These are phyloP conservation scores for Phenganax subtilis DNA, from an alignment of 92 coral and sea anemone genomes.

Conservation along the genomic window DNA sequence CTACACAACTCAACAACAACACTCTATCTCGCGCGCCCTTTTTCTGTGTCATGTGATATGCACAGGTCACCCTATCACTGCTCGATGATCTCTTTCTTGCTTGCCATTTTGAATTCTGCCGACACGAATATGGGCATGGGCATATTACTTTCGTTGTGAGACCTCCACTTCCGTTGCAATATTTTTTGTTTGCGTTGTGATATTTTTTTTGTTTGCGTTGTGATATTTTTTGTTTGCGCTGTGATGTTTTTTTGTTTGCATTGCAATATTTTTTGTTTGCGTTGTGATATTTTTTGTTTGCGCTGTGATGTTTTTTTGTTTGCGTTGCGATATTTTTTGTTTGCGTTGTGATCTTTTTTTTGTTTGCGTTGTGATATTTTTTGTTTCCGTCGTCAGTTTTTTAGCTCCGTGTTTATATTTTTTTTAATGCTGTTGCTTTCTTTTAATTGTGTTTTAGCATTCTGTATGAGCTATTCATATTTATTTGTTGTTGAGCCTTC, in stretches of 20 bases:
- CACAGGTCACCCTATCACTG: too few relatives aligned
- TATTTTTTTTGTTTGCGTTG: neutral
- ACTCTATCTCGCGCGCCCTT: too few relatives aligned
- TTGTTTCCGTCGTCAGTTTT: neutral
- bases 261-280: too few relatives aligned
- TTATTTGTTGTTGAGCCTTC: conserved; percentile 6
- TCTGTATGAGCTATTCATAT: neutral
- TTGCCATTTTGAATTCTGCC: neutral
- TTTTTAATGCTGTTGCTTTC: neutral
- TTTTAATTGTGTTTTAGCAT: neutral
- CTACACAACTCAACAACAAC: too few relatives aligned
- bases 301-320: too few relatives aligned
- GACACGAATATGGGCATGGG: neutral
- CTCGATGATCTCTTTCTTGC: conserved; percentile 24
- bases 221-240: neutral
- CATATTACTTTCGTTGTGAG: neutral
- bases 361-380: neutral
- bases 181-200: neutral
- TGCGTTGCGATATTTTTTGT: conserved; percentile 11
- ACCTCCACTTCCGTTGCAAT: neutral
- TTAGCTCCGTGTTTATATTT: neutral
- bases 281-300: conserved; percentile 1
- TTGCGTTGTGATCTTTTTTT: conserved; percentile 4
- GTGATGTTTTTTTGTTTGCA: neutral
- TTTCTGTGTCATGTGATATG: too few relatives aligned